Percentiles rank a stretch among this genome's conserved stretches.
Evolutionary conservation across 2,888 invertebrate species (phyloP).

Genomic region (Agrochola circellaris): DNA sequence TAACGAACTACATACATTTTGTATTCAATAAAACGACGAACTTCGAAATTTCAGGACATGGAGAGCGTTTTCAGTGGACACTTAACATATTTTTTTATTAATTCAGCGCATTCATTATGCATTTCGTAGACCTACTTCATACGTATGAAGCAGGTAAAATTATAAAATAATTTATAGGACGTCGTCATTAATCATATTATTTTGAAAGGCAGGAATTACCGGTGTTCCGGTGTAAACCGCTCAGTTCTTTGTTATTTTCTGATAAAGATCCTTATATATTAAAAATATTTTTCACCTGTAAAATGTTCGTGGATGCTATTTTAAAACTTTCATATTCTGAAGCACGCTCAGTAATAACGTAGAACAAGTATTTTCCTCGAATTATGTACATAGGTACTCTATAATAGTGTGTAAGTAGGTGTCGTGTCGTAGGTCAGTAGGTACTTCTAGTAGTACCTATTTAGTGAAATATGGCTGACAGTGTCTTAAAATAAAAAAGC

Average conservation of each 20-base stretch:
- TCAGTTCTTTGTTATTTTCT: not conserved
- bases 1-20: not conserved
- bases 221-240: not conserved
- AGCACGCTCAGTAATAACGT: not conserved
- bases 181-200: conserved; percentile 8
- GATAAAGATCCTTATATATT: not conserved
- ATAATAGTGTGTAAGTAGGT: not conserved
- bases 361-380: not conserved
- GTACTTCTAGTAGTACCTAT: not conserved
- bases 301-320: not conserved
- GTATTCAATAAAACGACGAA: conserved; percentile 1
- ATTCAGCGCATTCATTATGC: not conserved
- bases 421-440: not conserved
- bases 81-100: not conserved
- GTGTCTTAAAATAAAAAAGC: not conserved
- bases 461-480: not conserved
- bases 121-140: not conserved
- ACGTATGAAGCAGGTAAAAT: not conserved
- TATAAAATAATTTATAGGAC: not conserved
- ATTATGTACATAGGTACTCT: not conserved
- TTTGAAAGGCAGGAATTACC: not conserved
- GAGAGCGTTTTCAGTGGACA: not conserved
- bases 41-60: not conserved
- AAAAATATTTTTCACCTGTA: not conserved
- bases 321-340: not conserved